Base-by-base conservation (phyloP, 2,888 invertebrate genomes). In the Eretmocerus hayati region DNA sequence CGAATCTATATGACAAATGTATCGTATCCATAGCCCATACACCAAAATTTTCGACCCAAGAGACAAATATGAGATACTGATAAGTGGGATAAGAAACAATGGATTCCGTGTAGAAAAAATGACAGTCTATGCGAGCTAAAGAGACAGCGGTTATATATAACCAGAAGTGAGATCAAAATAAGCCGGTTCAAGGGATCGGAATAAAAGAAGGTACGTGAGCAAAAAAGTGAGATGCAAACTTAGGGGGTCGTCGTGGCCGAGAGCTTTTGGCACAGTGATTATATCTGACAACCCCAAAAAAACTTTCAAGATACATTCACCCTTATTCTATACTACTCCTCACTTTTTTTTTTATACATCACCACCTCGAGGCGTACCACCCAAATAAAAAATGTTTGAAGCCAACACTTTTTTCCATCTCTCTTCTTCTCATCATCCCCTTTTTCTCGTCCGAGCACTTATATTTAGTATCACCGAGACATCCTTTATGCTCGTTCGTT, bases 351-450 rank as follows among this genome's bases (percentile, higher is more conserved):
- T 49, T 42, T 48, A 42, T 50, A 46, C 50, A 45, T 54, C 52
- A 40, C 47, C 52, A 47, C 52, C 55, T 44, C 57, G 47, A 50
- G 42, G 49, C 35, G 51, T 44, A 53, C 42, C 49, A 56, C 44
- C 54, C 56, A 58, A 63, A 64, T 63, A 63, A 63, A 67, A 65
- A 65, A 65, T 63, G 59, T 62, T 64, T 64, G 58, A 60, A 65
- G 58, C 61, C 61, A 50, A 56, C 55, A 57, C 51, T 40, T 26
- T 26, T 16, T 11, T 33, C 33, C 33, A 30, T 23, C 23, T 42
- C 26, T 16, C 13, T 33, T 37, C 33, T 35, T 23, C 23, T 42
- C 26, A 38, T 21, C 9, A 38, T 47, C 32, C 41, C 31, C 8
- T 20, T 30, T 56, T 59, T 48, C 59, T 58, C 58, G 58, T 58